Evolutionary conservation across 2,888 invertebrate species (phyloP), one percentile per base, ranked within the genome.

Genomic region (Neoascia interrupta): DNA sequence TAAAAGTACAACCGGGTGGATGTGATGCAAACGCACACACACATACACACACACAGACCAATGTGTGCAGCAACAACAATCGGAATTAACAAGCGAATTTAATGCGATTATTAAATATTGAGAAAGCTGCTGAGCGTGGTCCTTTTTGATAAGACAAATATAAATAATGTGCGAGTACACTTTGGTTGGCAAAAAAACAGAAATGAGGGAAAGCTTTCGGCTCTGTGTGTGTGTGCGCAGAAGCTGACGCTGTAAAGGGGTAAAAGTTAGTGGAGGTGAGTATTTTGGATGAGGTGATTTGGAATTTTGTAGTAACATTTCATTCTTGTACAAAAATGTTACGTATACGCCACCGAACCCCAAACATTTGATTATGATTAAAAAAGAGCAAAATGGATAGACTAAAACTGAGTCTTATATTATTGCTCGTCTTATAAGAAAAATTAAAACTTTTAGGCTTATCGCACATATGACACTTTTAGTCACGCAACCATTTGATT

Each of bases 71-170:
- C 18, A 51, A n/a, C 19, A n/a, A 54, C 49, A 37, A 56, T 68
- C 15, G 28, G 51, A 75, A 53, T 54, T 70, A 74, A 26, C 43
- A 41, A 63, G 54, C 45, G 19, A 47, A 54, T 72, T 72, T 58
- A 47, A 76, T 64, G 53, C 41, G 64, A 76, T 76, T 76, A 76
- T 72, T 64, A 76, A 72, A 64, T 58, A 76, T 76, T 53, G 58
- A 58, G 49, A 76, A 76, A 72, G 76, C 72, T 75, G 43, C 63
- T 64, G 58, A 64, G 45, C 64, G 58, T 53, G 76, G 58, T 64
- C 58, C 64, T 64, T 64, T 54, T 64, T 43, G 63, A 60, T 64
- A 64, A 72, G 64, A 64, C 28, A 70, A 76, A 64, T 37, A 63
- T n/a, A 47, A 26, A 56, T 45, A 43, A 8, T 3, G n/a, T 31